Evolutionary conservation across 2,113 vertebrate species (phyloP).

Genomic region (Pachyramphus minor): DNA sequence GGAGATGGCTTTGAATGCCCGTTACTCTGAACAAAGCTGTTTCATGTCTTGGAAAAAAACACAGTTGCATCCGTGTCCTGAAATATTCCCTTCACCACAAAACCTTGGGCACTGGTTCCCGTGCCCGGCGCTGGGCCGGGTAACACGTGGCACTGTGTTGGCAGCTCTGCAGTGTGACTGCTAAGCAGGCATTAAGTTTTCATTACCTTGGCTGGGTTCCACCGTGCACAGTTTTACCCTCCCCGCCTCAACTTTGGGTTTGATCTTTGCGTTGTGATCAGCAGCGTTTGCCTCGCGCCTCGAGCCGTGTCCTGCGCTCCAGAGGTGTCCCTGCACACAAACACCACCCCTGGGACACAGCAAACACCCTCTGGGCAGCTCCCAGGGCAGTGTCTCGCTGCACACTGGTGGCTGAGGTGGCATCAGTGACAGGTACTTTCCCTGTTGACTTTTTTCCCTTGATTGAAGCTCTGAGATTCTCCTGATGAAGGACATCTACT

Average conservation of each 20-base stretch:
- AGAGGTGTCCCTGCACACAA: neutral
- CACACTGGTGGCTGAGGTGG: neutral
- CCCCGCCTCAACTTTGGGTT: neutral
- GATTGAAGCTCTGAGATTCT: neutral
- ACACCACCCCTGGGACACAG: neutral
- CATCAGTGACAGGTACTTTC: neutral
- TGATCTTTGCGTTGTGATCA: neutral
- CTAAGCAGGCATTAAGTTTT: conserved; percentile 38
- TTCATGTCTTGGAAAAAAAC: neutral
- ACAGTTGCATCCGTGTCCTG: neutral
- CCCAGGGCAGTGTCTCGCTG: neutral
- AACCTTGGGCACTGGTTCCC: neutral
- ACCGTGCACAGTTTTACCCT: neutral
- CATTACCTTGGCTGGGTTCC: conserved; percentile 20
- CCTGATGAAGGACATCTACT: neutral
- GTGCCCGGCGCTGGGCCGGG: neutral
- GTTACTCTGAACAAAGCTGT: neutral
- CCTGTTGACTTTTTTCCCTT: neutral
- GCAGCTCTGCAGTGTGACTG: conserved; percentile 11
- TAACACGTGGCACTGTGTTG: conserved; percentile 29
- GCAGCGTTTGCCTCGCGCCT: neutral
- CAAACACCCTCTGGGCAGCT: neutral
- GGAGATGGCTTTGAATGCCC: neutral
- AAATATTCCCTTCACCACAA: neutral
- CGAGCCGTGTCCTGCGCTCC: neutral